Base-by-base conservation (phyloP, 2,888 invertebrate species). In the Poecilus cupreus region DNA sequence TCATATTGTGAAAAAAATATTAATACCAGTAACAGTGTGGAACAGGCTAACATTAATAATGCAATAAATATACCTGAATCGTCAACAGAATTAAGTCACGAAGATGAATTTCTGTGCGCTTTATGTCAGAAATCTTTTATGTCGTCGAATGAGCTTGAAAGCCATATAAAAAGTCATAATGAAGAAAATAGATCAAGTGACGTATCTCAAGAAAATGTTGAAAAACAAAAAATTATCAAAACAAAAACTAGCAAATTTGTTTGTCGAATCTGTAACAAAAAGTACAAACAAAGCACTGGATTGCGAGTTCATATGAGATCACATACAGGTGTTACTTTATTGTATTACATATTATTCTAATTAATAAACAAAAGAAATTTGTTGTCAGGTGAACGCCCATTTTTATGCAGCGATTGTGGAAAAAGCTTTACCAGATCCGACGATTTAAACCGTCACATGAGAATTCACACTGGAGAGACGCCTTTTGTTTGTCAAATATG, bases 181-280 rank as follows among this genome's bases (percentile, higher is more conserved):
- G 72, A 72, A 39, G 39, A 18, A 43, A 46, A 46, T 11, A 26
- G 22, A 60, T 2, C 13, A 4, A 60, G 10, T n/a, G 18, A 13
- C 22, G 20, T 1, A 2, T 24, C 6, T 11, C n/a, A 43, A 43
- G 46, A 43, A 16, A 64, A 6, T 18, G 3, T 10, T 20, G 4
- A 32, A 32, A 32, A 51, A 51, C 24, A 49, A 26, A 51, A 57
- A 57, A 6, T 39, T 20, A 20, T 43, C n/a, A 68, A 18, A 68
- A 11, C 11, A 68, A 60, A 24, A 26, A 26, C 24, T 26, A 18
- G 32, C 6, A 68, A 37, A 68, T 68, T 68, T 68, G 64, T 85
- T 6, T 88, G 88, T 76, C 82, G 82, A 1, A 83, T 85, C n/a
- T 88, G 88, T 81, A 83, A 84, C 6, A 88, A 87, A 82, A 83